Conservation (phyloP, 1,140 invertebrate species). For the Drosophila trapezifrons region DNA sequence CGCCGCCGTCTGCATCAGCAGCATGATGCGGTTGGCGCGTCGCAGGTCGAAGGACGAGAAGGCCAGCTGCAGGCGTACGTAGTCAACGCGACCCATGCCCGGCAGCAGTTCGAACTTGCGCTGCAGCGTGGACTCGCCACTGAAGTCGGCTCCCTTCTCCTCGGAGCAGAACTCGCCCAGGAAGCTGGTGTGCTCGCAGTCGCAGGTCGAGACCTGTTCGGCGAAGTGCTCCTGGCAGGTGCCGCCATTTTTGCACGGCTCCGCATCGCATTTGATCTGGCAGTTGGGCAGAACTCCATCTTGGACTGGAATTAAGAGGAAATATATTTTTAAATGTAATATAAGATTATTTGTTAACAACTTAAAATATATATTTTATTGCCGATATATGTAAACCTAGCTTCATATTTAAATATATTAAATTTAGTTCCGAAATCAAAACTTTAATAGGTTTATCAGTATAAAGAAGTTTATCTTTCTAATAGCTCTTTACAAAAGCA, state of each 20-base stretch:
- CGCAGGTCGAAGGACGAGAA: conserved; percentile 92
- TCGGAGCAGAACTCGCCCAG: conserved; percentile 90
- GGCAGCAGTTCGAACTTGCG: conserved; percentile 89
- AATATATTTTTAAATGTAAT: neutral
- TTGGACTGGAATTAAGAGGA: conserved; percentile 42
- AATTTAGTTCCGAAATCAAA: neutral
- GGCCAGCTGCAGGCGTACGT: conserved; percentile 90
- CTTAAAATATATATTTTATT: neutral
- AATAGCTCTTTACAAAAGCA: too few relatives aligned
- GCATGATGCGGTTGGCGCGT: conserved; percentile 90
- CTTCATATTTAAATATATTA: neutral
- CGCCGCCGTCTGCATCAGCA: conserved; percentile 92
- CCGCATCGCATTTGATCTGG: conserved; percentile 93
- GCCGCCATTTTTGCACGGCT: conserved; percentile 94
- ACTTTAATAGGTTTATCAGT: neutral
- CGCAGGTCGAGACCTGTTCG: conserved; percentile 92
- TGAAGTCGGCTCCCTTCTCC: conserved; percentile 95
- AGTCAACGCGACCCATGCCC: conserved; percentile 86
- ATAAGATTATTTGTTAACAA: neutral
- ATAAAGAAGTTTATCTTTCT: too few relatives aligned
- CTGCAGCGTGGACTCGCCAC: conserved; percentile 92
- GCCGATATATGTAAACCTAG: too few relatives aligned
- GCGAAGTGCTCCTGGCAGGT: conserved; percentile 95
- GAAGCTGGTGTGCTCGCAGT: conserved; percentile 95
- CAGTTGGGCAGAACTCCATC: conserved; percentile 91